These are phyloP conservation scores for Caenorhabditis brenneri DNA, from an alignment of 1,140 invertebrate genomes.

Conservation along the genomic window DNA sequence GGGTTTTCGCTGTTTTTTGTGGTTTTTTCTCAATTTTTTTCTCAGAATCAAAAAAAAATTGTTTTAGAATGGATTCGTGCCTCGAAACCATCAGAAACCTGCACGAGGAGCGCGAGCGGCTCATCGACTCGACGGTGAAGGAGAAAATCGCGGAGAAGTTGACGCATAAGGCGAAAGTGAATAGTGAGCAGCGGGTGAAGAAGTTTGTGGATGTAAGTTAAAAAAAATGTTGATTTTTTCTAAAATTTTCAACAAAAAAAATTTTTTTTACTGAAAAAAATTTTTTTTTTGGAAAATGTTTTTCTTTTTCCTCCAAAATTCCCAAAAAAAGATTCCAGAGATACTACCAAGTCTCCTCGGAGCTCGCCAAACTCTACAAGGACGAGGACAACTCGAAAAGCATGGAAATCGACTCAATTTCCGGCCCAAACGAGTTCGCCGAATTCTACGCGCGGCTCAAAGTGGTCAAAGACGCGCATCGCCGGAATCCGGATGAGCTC, in stretches of 20 bases:
- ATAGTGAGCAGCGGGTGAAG: constrained; percentile 92
- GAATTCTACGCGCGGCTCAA: constrained; percentile 94
- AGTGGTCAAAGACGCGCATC: constrained; percentile 93
- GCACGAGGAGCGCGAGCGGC: constrained; percentile 94
- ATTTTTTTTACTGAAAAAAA: not conserved
- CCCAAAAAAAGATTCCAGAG: constrained; percentile 76
- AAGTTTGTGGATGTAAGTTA: constrained; percentile 82
- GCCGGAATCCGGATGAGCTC: constrained; percentile 91
- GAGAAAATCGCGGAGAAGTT: constrained; percentile 75
- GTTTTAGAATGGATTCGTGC: constrained; percentile 94
- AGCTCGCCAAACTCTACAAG: constrained; percentile 89
- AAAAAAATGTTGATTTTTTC: too few species aligned
- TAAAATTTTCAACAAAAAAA: too few species aligned
- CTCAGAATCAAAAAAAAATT: too few species aligned
- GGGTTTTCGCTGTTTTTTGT: too few species aligned
- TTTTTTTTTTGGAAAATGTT: not conserved
- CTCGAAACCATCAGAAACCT: constrained; percentile 93
- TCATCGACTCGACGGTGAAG: constrained; percentile 93
- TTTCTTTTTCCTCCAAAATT: constrained; percentile 18
- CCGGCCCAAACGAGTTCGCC: constrained; percentile 95
- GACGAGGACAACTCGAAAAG: constrained; percentile 85
- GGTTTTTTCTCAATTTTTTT: too few species aligned
- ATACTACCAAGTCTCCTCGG: constrained; percentile 82
- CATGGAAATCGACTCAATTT: constrained; percentile 90
- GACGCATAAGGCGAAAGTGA: constrained; percentile 85